Conservation (phyloP, 2,888 invertebrate species). For the Pristionchus arcanus region DNA sequence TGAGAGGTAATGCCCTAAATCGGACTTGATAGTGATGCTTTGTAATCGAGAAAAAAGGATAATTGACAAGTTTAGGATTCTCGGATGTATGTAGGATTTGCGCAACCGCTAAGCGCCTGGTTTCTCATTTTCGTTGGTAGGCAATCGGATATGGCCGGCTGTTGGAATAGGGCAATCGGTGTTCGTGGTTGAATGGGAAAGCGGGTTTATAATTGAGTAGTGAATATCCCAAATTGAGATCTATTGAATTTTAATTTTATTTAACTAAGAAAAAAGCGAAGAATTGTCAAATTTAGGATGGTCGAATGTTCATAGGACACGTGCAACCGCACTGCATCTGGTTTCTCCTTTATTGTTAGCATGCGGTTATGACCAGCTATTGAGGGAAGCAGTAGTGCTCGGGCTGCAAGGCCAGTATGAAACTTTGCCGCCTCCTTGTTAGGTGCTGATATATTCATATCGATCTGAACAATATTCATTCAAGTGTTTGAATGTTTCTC, state of each 20-base stretch:
- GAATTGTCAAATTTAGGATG: not conserved
- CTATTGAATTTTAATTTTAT: not conserved
- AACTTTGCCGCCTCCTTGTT: too few species aligned
- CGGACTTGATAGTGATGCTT: too few species aligned
- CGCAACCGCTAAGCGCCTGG: not conserved
- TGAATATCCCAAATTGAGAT: not conserved
- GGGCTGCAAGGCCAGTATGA: too few species aligned
- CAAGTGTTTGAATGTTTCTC: too few species aligned
- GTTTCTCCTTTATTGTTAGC: not conserved
- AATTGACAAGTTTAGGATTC: not conserved
- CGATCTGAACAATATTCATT: too few species aligned
- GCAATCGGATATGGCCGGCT: not conserved
- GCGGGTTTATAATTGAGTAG: not conserved
- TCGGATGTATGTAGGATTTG: not conserved
- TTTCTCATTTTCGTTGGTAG: not conserved
- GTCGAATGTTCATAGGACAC: not conserved
- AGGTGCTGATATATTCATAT: too few species aligned
- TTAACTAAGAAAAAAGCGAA: not conserved
- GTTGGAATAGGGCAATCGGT: not conserved
- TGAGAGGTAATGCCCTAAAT: too few species aligned
- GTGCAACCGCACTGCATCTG: not conserved
- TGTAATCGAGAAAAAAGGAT: too few species aligned
- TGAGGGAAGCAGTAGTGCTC: too few species aligned
- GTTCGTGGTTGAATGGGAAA: not conserved
- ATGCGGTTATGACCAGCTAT: too few species aligned